Evolutionary conservation across 2,888 invertebrate genomes (phyloP).

Genomic region (Ectemnius cavifrons): DNA sequence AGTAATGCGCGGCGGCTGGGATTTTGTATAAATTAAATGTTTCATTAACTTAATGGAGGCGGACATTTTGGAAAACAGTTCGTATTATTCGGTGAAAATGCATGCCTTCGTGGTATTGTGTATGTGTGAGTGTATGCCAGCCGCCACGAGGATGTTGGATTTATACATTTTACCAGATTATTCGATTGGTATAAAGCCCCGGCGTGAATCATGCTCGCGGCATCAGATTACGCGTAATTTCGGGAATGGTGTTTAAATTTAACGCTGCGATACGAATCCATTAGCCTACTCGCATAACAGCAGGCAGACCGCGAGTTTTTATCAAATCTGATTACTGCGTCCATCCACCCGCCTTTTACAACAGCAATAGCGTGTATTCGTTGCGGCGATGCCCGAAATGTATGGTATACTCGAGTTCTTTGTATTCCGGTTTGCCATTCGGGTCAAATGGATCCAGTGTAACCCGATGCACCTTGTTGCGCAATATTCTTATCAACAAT

Average conservation of each 20-base stretch:
- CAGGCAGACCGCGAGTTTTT: conserved; percentile 49
- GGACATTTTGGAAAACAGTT: no score
- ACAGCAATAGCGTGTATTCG: no score
- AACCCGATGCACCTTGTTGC: no score
- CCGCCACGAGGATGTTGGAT: not conserved
- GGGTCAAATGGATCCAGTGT: no score
- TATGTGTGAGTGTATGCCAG: not conserved
- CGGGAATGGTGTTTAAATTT: conserved; percentile 47
- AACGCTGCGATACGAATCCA: conserved; percentile 39
- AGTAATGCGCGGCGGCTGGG: no score
- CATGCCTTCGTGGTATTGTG: not conserved
- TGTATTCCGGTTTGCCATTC: no score
- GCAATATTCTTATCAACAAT: no score
- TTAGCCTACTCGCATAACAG: conserved; percentile 35
- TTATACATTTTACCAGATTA: conserved; percentile 32
- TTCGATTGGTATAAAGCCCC: conserved; percentile 37
- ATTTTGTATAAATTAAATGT: no score
- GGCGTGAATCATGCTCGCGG: conserved; percentile 42
- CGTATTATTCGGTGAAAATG: not conserved
- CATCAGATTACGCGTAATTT: conserved; percentile 53
- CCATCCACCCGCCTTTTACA: no score
- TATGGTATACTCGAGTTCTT: no score
- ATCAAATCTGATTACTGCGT: conserved; percentile 53
- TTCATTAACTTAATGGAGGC: no score
- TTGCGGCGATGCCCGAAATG: no score